Percentiles rank a stretch among this genome's conserved stretches.
These are phyloP conservation scores for Cryptocheilus praepositus DNA, from an alignment of 2,888 invertebrate genomes.

Conservation along the genomic window DNA sequence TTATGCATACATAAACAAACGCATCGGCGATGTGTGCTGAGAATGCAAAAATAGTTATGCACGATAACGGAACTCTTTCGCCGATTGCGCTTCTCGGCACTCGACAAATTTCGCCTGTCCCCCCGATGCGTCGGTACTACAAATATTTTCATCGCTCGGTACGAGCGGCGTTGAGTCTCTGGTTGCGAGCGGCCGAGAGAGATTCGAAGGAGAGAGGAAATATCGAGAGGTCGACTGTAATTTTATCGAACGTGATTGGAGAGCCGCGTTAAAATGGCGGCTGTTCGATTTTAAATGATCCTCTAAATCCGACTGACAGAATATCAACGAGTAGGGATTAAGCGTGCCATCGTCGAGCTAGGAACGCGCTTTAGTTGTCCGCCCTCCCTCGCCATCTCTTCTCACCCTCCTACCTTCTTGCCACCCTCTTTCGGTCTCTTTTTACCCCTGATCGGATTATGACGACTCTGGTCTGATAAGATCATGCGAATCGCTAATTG, in stretches of 20 bases:
- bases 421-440: not conserved
- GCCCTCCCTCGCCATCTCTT: conserved; percentile 16
- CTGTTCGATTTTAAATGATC: conserved; percentile 18
- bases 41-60: too few relatives aligned
- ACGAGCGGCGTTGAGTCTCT: not conserved
- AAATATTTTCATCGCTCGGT: conserved; percentile 13
- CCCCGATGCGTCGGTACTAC: not conserved
- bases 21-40: too few relatives aligned
- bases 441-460: conserved; percentile 36
- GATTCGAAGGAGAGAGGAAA: too few relatives aligned
- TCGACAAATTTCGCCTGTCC: not conserved
- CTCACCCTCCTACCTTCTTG: conserved; percentile 14
- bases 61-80: too few relatives aligned
- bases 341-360: conserved; percentile 3
- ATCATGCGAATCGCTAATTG: conserved; percentile 50
- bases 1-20: too few relatives aligned
- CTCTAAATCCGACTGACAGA: conserved; percentile 16
- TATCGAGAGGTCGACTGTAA: conserved; percentile 1
- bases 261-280: conserved; percentile 14
- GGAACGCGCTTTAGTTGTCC: conserved; percentile 7
- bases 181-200: not conserved
- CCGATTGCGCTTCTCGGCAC: too few relatives aligned
- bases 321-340: conserved; percentile 11
- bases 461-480: conserved; percentile 35
- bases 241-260: conserved; percentile 9